A percentile compares a stretch with the other conserved stretches of the same genome.
Evolutionary conservation across 2,888 invertebrate genomes (phyloP).

Genomic region (Chymomyza procnemis): DNA sequence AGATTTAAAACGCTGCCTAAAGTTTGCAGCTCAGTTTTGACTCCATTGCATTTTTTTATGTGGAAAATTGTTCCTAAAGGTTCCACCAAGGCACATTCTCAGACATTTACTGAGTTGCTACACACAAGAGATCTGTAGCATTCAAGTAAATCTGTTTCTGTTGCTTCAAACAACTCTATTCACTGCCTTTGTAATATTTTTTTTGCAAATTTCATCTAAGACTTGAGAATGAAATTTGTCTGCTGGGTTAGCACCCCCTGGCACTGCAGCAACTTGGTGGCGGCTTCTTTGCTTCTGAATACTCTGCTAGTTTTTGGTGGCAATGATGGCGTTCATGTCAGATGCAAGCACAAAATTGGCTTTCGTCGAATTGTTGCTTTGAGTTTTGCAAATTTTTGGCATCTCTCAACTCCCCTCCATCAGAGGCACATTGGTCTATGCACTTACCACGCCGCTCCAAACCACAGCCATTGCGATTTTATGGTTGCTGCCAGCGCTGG

Average conservation of each 20-base stretch:
- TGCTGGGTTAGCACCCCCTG: neutral
- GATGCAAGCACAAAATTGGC: conserved; percentile 49
- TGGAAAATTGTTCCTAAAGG: too few species aligned
- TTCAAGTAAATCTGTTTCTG: too few species aligned
- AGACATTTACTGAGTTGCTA: too few species aligned
- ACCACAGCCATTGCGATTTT: conserved; percentile 59
- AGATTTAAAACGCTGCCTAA: too few species aligned
- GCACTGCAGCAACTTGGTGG: neutral
- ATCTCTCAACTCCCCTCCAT: conserved; percentile 5
- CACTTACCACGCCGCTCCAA: conserved; percentile 10
- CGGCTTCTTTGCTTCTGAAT: conserved; percentile 4
- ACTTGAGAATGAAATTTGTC: too few species aligned
- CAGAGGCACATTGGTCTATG: neutral
- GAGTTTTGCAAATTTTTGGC: conserved; percentile 71
- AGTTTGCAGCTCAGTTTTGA: too few species aligned
- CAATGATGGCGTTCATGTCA: neutral
- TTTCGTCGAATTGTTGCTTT: conserved; percentile 72
- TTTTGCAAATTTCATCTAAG: too few species aligned
- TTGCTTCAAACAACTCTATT: too few species aligned
- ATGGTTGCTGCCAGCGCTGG: conserved; percentile 26
- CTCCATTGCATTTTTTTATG: too few species aligned
- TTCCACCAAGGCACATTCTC: too few species aligned
- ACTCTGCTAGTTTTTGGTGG: neutral
- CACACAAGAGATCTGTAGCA: too few species aligned
- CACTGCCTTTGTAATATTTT: too few species aligned